Evolutionary conservation across 2,113 vertebrate species (phyloP).

Genomic region (Dasyornis broadbenti): DNA sequence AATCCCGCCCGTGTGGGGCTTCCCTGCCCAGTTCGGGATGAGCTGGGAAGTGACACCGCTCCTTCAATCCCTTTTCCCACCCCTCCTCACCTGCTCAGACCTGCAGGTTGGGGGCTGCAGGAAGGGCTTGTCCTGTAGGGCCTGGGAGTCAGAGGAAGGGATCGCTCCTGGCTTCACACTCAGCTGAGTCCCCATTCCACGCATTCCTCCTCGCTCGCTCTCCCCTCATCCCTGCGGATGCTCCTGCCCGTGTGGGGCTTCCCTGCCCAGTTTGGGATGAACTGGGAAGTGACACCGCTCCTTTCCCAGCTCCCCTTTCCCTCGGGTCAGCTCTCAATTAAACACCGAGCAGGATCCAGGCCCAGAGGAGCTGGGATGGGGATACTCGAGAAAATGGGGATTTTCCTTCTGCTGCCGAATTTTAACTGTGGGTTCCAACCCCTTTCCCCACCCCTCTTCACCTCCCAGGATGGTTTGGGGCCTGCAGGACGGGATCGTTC

Average conservation of each 20-base stretch:
- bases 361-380: background rate
- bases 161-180: no score
- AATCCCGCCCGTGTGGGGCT: background rate
- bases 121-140: no score
- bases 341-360: rapidly evolving
- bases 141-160: no score
- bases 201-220: no score
- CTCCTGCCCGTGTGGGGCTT: background rate
- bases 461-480: rapidly evolving
- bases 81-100: no score
- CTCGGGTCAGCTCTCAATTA: no score
- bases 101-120: no score
- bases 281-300: background rate
- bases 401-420: background rate
- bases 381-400: rapidly evolving
- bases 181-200: no score
- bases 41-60: background rate
- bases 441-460: background rate
- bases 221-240: no score
- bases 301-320: rapidly evolving
- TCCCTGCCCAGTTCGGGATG: background rate
- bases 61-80: no score
- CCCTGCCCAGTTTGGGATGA: background rate
- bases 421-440: background rate
- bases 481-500: background rate